Conservation (phyloP, 2,888 invertebrate genomes). For the Orthosia incerta region DNA sequence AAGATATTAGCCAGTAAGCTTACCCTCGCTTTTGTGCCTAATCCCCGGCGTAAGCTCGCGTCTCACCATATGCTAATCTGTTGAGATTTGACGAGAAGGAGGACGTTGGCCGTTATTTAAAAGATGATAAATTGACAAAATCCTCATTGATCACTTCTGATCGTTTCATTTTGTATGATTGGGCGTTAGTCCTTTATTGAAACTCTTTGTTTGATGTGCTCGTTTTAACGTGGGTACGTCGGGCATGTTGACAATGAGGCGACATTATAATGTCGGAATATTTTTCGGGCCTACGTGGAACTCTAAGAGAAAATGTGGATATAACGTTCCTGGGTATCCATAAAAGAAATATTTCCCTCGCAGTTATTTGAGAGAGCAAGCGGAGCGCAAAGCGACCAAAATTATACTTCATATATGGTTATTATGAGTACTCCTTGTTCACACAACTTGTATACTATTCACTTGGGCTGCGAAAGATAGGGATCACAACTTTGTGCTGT, state of each 20-base stretch:
- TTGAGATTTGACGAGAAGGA: conserved; percentile 56
- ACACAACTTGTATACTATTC: conserved; percentile 17
- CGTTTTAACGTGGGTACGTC: conserved; percentile 19
- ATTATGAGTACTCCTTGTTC: conserved; percentile 17
- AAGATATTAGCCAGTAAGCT: conserved; percentile 61
- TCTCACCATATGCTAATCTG: conserved; percentile 61
- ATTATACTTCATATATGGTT: conserved; percentile 31
- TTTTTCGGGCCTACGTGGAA: conserved; percentile 37
- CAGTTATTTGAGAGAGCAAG: conserved; percentile 58
- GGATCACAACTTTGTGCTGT: background rate
- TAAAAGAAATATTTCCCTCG: conserved; percentile 64
- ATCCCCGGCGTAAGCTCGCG: conserved; percentile 61
- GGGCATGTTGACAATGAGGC: conserved; percentile 39
- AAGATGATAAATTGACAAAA: conserved; percentile 46
- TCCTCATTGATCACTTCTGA: conserved; percentile 47
- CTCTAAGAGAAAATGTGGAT: conserved; percentile 56
- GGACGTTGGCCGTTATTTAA: conserved; percentile 45
- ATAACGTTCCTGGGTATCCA: conserved; percentile 53
- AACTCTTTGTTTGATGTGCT: conserved; percentile 40
- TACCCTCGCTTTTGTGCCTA: conserved; percentile 63
- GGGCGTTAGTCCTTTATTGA: conserved; percentile 38
- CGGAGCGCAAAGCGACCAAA: conserved; percentile 38
- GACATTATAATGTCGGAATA: conserved; percentile 45
- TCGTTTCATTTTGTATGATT: conserved; percentile 46
- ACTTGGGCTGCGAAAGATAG: conserved; percentile 5